These are phyloP conservation scores for Bolborhynchus lineola DNA, from an alignment of 2,113 vertebrate genomes.

Conservation along the genomic window DNA sequence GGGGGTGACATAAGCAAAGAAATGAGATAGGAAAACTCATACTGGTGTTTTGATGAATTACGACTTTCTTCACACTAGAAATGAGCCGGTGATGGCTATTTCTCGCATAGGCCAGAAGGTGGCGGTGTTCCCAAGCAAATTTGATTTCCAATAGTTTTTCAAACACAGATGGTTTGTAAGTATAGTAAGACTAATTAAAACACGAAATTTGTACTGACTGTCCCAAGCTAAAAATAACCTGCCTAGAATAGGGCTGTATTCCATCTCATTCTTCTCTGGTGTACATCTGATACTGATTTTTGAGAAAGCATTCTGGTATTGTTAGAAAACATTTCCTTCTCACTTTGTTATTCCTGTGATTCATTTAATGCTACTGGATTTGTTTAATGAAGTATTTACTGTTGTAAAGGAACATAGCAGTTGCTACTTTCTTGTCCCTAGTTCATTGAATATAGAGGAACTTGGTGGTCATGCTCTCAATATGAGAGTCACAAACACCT, in stretches of 20 bases:
- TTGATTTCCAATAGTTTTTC: not conserved
- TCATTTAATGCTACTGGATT: not conserved
- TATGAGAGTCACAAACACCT: not conserved
- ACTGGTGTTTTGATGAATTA: not conserved
- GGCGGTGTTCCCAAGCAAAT: conserved; percentile 21
- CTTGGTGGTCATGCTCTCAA: not conserved
- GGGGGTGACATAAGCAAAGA: not conserved
- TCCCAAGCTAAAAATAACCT: conserved; percentile 19
- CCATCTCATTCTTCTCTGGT: not conserved
- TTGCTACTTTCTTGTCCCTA: not conserved
- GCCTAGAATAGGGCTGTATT: not conserved
- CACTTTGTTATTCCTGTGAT: not conserved
- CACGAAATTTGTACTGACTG: not conserved
- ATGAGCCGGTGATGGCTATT: not conserved
- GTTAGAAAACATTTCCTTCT: not conserved
- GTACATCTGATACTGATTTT: not conserved
- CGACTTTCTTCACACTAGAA: accelerated
- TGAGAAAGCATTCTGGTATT: not conserved
- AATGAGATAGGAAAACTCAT: not conserved
- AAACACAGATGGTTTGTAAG: conserved; percentile 7
- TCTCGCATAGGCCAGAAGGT: not conserved
- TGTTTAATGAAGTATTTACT: not conserved
- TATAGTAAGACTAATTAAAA: not conserved
- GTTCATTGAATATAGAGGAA: not conserved
- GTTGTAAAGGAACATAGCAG: not conserved